Evolutionary conservation across 2,888 invertebrate genomes (phyloP).

Genomic region (Ptychoptera albimana): DNA sequence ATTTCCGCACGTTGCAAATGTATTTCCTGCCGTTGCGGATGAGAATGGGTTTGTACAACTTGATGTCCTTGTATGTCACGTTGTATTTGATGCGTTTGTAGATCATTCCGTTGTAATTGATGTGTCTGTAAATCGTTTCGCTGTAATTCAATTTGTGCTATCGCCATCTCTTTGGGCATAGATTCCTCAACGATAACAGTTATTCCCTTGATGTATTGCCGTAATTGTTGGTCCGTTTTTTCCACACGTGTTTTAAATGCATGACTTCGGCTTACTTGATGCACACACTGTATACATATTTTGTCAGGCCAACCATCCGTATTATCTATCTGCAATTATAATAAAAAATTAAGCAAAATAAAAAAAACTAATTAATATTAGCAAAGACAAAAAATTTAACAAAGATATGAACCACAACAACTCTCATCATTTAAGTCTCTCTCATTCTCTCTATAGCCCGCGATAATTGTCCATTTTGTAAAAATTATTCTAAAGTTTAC

Average conservation of each 20-base stretch:
- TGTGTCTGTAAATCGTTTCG: conserved; percentile 2
- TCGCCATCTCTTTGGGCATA: conserved; percentile 5
- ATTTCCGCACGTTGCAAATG: conserved; percentile 3
- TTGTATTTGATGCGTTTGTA: conserved; percentile 3
- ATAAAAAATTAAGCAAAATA: not conserved
- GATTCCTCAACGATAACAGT: conserved; percentile 25
- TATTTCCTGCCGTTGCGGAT: conserved; percentile 1
- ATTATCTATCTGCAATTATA: conserved; percentile 33
- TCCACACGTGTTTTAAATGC: conserved; percentile 45
- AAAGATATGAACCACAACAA: not conserved
- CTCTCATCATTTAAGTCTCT: not conserved
- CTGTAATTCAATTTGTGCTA: conserved; percentile 12
- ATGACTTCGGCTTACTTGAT: conserved; percentile 45
- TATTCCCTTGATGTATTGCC: conserved; percentile 31
- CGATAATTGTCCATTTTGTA: not conserved
- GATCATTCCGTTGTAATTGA: conserved; percentile 8
- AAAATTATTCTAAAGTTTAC: not conserved
- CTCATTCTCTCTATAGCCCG: conserved; percentile 1
- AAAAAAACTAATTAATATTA: conserved; percentile 1
- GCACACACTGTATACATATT: conserved; percentile 45
- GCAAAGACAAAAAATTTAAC: not conserved
- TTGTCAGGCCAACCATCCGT: conserved; percentile 43
- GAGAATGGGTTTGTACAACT: conserved; percentile 1
- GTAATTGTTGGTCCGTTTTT: conserved; percentile 38
- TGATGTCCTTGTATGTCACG: conserved; percentile 2